Conservation (phyloP, 2,113 vertebrate genomes). For the Menura novaehollandiae region DNA sequence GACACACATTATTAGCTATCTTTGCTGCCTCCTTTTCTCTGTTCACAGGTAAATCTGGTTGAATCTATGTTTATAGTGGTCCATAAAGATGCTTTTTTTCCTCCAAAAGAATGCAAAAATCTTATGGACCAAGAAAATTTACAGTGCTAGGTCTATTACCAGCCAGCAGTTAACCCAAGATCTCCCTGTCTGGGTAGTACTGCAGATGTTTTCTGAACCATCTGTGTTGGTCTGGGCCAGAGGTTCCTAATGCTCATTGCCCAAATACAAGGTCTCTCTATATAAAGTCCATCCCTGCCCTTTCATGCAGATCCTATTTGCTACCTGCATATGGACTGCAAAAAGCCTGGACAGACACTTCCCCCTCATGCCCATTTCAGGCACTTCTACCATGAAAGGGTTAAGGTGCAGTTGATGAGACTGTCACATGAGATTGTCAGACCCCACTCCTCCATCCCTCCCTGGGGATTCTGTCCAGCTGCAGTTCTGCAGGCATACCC, state of each 20-base stretch:
- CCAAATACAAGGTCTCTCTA: background rate
- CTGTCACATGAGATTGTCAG: background rate
- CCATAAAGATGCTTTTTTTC: background rate
- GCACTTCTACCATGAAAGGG: background rate
- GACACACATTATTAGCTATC: background rate
- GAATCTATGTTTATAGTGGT: background rate
- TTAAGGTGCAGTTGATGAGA: background rate
- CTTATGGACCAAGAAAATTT: background rate
- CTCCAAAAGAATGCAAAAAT: background rate
- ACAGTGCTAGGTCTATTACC: background rate
- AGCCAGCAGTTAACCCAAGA: background rate
- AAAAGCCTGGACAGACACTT: background rate
- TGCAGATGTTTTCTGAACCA: background rate
- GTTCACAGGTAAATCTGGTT: background rate
- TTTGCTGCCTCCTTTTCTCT: background rate
- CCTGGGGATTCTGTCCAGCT: background rate
- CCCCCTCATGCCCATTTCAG: background rate
- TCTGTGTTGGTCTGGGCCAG: background rate
- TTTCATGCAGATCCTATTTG: background rate
- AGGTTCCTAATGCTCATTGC: background rate
- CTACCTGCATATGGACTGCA: background rate
- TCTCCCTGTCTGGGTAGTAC: background rate
- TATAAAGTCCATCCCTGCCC: background rate
- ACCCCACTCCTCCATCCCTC: background rate
- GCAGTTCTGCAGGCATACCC: background rate